Evolutionary conservation across 2,888 invertebrate genomes (phyloP).

Genomic region (Hypsopygia costalis): DNA sequence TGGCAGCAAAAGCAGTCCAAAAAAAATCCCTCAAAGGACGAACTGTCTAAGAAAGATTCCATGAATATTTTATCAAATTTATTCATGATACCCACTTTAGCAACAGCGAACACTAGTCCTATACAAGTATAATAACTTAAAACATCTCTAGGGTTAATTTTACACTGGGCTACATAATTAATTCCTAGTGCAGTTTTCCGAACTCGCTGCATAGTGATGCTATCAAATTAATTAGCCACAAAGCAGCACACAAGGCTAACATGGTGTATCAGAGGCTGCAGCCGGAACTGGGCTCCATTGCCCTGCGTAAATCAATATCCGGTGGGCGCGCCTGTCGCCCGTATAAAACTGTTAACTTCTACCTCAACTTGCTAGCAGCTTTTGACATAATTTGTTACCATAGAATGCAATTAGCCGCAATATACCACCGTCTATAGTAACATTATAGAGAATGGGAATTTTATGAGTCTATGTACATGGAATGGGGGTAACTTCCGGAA

Average conservation of each 20-base stretch:
- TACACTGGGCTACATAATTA: not conserved
- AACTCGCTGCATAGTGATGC: not conserved
- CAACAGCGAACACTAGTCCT: no score
- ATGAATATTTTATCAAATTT: no score
- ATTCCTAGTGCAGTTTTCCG: not conserved
- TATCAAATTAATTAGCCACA: slow-evolving; percentile 54
- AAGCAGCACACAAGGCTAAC: slow-evolving; percentile 52
- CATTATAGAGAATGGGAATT: no score
- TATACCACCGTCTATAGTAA: no score
- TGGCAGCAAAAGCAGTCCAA: no score
- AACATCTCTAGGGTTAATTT: not conserved
- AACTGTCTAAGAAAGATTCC: no score
- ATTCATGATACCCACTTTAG: no score
- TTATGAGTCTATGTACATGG: no score
- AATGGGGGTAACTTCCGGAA: no score
- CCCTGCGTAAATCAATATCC: slow-evolving; percentile 74
- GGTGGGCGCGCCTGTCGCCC: slow-evolving; percentile 47
- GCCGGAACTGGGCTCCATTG: slow-evolving; percentile 55
- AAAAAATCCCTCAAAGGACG: no score
- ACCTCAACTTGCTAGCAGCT: slow-evolving; percentile 29
- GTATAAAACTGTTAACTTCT: slow-evolving; percentile 40
- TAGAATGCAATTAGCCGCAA: not conserved
- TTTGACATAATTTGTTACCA: not conserved
- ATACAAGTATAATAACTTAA: no score
- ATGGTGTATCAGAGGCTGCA: slow-evolving; percentile 36